These are phyloP conservation scores for Graptemys geographica DNA, from an alignment of 2,797 vertebrate species.

Conservation along the genomic window DNA sequence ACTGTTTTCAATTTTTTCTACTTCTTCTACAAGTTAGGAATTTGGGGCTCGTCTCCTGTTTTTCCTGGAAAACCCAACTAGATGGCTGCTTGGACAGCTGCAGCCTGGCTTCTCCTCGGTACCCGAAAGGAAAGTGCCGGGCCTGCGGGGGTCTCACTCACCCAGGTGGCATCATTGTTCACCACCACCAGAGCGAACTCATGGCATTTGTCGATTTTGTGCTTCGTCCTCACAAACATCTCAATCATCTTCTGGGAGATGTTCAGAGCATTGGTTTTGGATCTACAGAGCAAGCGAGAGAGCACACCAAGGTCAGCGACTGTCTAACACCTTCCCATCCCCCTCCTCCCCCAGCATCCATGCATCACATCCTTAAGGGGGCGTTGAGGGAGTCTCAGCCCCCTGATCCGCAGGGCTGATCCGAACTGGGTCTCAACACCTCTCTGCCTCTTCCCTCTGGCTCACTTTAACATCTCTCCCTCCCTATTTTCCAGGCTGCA, in stretches of 20 bases:
- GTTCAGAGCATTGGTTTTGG: slow-evolving; percentile 94
- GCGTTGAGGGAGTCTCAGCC: neutral
- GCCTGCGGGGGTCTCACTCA: slow-evolving; percentile 64
- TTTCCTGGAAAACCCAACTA: neutral
- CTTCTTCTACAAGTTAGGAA: neutral
- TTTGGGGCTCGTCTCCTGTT: neutral
- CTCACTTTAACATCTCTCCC: neutral
- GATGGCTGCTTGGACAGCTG: neutral
- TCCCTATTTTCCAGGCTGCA: neutral
- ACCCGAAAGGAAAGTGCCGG: rapidly evolving
- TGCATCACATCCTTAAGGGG: neutral
- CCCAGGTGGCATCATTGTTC: slow-evolving; percentile 94
- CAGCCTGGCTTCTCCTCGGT: rapidly evolving
- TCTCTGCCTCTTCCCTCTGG: neutral
- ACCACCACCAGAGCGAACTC: slow-evolving; percentile 96
- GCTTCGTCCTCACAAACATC: slow-evolving; percentile 98
- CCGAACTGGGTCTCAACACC: neutral
- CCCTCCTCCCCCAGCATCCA: too few species aligned
- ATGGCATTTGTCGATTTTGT: slow-evolving; percentile 95
- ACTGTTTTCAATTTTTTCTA: neutral
- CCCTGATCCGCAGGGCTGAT: neutral
- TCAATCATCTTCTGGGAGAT: slow-evolving; percentile 99
- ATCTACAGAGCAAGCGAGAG: slow-evolving; percentile 71
- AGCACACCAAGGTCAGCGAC: rapidly evolving
- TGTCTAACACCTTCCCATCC: rapidly evolving